Percentiles rank a stretch among this genome's conserved stretches.
These are phyloP conservation scores for Gambelia wislizenii DNA, from an alignment of 2,797 vertebrate species.

Conservation along the genomic window DNA sequence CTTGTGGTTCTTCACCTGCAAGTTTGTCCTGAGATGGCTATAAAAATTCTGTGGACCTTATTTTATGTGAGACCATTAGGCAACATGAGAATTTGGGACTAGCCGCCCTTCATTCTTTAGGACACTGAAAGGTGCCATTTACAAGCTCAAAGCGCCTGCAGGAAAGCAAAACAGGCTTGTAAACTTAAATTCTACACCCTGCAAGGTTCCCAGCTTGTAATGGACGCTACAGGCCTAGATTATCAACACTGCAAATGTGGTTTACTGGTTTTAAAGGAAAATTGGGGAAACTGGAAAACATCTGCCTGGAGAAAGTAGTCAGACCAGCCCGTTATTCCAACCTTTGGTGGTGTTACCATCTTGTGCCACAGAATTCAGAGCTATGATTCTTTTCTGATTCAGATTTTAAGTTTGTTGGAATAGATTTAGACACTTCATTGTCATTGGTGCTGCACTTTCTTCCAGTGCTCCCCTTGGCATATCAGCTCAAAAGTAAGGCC, in stretches of 20 bases:
- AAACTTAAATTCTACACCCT: conserved; percentile 67
- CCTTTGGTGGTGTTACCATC: conserved; percentile 28
- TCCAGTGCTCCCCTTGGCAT: not conserved
- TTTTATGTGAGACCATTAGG: conserved; percentile 82
- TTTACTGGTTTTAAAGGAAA: conserved; percentile 30
- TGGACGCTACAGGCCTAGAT: conserved; percentile 61
- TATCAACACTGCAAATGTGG: conserved; percentile 65
- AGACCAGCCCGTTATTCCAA: conserved; percentile 49
- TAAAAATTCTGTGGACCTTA: conserved; percentile 78
- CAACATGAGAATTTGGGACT: conserved; percentile 76
- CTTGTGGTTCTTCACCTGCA: conserved; percentile 76
- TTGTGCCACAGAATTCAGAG: not conserved
- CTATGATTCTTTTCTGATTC: not conserved
- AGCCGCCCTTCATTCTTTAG: conserved; percentile 77
- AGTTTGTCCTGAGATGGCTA: conserved; percentile 62
- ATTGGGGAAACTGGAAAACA: conserved; percentile 43
- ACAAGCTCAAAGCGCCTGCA: conserved; percentile 75
- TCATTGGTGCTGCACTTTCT: not conserved
- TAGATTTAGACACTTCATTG: not conserved
- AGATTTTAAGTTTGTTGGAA: not conserved
- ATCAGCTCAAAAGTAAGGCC: not conserved
- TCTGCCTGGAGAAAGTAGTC: conserved; percentile 46
- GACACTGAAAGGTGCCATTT: conserved; percentile 79
- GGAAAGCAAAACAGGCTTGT: conserved; percentile 79
- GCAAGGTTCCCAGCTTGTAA: conserved; percentile 56